Percentiles rank a stretch among this genome's conserved stretches.
phyloP scores from a whole-genome alignment of 1,140 invertebrate genomes.

The Ridgeia piscesae region DNA sequence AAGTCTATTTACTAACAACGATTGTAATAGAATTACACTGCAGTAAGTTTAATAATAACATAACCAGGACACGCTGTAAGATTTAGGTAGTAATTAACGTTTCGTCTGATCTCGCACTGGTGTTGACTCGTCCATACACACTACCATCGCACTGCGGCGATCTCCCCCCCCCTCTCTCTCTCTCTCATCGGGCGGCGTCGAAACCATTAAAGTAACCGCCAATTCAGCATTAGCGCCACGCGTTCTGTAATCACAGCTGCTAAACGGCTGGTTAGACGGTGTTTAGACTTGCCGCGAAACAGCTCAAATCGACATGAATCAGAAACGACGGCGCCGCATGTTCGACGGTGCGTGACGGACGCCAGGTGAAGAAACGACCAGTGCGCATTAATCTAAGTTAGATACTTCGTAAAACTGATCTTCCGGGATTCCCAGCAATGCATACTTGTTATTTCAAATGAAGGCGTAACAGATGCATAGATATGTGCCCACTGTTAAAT shows the following conservation, averaged over 20 bases:
- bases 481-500: too few species aligned
- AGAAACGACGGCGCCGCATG: neutral
- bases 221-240: neutral
- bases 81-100: neutral
- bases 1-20: neutral
- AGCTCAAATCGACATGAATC: constrained; percentile 5
- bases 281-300: neutral
- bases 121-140: neutral
- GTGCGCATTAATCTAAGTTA: too few species aligned
- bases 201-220: neutral
- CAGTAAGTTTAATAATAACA: neutral
- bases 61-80: neutral
- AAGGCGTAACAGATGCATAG: too few species aligned
- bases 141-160: neutral
- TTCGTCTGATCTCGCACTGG: neutral
- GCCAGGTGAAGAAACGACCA: too few species aligned
- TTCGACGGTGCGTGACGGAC: neutral
- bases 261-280: neutral
- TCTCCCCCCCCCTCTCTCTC: too few species aligned
- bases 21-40: neutral
- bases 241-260: neutral
- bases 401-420: too few species aligned
- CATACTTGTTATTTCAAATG: too few species aligned
- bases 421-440: too few species aligned
- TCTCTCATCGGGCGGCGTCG: neutral